A percentile compares a stretch with the other conserved stretches of the same genome.
Evolutionary conservation across 2,888 invertebrate genomes (phyloP).

Genomic region (Andrena hattorfiana): DNA sequence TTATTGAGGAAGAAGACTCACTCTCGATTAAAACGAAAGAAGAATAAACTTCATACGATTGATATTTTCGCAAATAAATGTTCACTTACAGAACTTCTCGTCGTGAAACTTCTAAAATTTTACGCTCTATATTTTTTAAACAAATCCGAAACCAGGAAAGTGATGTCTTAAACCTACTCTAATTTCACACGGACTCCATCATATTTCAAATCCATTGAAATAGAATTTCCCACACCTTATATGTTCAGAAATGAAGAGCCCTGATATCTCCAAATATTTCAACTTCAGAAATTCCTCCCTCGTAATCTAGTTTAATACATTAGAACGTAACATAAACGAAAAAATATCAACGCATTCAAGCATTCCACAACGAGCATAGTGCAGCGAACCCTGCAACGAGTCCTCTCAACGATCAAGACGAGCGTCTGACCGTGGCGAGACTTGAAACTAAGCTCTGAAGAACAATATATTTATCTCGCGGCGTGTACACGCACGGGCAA

Average conservation of each 20-base stretch:
- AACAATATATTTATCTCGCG: slow-evolving; percentile 34
- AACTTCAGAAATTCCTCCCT: background rate
- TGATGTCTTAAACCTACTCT: no score
- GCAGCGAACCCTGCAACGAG: slow-evolving; percentile 29
- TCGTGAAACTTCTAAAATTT: no score
- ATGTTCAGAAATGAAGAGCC: background rate
- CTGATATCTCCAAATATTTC: background rate
- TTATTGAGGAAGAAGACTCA: no score
- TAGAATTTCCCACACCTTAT: no score
- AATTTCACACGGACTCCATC: no score
- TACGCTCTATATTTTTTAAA: no score
- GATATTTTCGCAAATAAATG: no score
- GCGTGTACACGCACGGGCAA: slow-evolving; percentile 41
- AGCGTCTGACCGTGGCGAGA: background rate
- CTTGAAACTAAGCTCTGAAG: slow-evolving; percentile 1
- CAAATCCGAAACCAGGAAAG: no score
- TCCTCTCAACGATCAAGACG: slow-evolving; percentile 11
- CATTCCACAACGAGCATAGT: background rate
- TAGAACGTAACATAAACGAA: background rate
- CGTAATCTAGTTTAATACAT: background rate
- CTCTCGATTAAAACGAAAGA: no score
- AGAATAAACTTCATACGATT: no score
- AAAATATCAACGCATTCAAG: background rate
- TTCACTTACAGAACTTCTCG: no score
- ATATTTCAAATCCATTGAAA: no score